Evolutionary conservation across 1,140 invertebrate genomes (phyloP).

Genomic region (Lerema accius): DNA sequence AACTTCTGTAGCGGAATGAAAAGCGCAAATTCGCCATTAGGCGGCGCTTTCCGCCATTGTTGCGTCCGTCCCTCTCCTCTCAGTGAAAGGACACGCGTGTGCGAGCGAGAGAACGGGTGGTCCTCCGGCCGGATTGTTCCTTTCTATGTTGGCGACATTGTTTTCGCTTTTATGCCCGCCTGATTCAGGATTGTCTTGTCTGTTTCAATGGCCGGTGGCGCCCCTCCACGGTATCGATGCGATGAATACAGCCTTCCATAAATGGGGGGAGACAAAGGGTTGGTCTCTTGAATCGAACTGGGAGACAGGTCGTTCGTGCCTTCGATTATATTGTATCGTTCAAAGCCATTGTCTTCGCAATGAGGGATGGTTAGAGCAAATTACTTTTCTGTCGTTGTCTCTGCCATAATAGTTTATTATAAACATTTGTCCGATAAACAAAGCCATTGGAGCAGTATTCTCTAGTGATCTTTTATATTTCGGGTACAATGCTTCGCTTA

Average conservation of each 20-base stretch:
- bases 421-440: constrained; percentile 31
- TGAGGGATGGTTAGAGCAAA: constrained; percentile 79
- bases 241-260: constrained; percentile 77
- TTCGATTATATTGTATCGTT: constrained; percentile 81
- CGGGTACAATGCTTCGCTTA: constrained; percentile 31
- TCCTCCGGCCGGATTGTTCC: constrained; percentile 81
- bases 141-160: constrained; percentile 82
- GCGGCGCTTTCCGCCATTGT: constrained; percentile 79
- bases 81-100: constrained; percentile 34
- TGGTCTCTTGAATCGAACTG: constrained; percentile 78
- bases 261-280: constrained; percentile 79
- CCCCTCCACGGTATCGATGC: constrained; percentile 76
- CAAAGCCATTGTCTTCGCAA: constrained; percentile 71
- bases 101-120: constrained; percentile 66
- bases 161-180: constrained; percentile 81
- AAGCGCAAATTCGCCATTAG: constrained; percentile 83
- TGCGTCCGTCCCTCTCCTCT: constrained; percentile 59
- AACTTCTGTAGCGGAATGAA: constrained; percentile 82
- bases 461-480: constrained; percentile 35
- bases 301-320: constrained; percentile 75
- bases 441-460: constrained; percentile 20
- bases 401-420: constrained; percentile 49
- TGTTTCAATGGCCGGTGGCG: constrained; percentile 79
- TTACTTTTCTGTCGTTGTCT: constrained; percentile 78
- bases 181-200: constrained; percentile 84